Evolutionary conservation across 2,888 invertebrate species (phyloP), one percentile per base, ranked within the genome.

Genomic region (Cephonodes hylas): DNA sequence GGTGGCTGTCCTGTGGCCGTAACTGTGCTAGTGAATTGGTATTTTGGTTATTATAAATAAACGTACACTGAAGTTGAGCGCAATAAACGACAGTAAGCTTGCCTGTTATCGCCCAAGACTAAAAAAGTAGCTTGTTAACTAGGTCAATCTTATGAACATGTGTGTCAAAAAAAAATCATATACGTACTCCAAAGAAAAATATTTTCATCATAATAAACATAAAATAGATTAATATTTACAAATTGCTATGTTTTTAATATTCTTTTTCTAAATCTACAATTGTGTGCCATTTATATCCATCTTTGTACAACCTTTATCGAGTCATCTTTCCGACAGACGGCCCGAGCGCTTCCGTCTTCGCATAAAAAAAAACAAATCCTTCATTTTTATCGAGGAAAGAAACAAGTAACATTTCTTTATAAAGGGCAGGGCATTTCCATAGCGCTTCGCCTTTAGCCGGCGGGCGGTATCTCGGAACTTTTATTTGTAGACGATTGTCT

Each of bases 401-500:
- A 31, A 53, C 31, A 53, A 53, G 53, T 31, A 53, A 53, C 31
- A 53, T 53, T 53, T 53, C 53, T 53, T 53, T 31, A 53, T 53
- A 53, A 53, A 53, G 53, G 53, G 53, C 53, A 53, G 53, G 53
- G 18, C 53, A 53, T 53, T 69, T 66, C 46, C 63, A 64, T 64
- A 65, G 67, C 64, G 66, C 73, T 70, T 70, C 74, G 69, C 73
- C 74, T 77, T 74, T 72, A 75, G 68, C 69, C 69, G 69, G 3
- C 70, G 25, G 69, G 68, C 72, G 57, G 68, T 67, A 71, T 73
- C 69, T 72, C 71, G 71, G 70, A 74, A 76, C 64, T 71, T 79
- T 79, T 81, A 79, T 79, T 80, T 76, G 76, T 75, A 69, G 66
- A 69, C 61, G 61, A 61, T 61, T 61, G 57, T 61, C 45, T 58